A percentile compares a stretch with the other conserved stretches of the same genome.
These are phyloP conservation scores for Pampusana beccarii DNA, from an alignment of 2,113 vertebrate species.

Conservation along the genomic window DNA sequence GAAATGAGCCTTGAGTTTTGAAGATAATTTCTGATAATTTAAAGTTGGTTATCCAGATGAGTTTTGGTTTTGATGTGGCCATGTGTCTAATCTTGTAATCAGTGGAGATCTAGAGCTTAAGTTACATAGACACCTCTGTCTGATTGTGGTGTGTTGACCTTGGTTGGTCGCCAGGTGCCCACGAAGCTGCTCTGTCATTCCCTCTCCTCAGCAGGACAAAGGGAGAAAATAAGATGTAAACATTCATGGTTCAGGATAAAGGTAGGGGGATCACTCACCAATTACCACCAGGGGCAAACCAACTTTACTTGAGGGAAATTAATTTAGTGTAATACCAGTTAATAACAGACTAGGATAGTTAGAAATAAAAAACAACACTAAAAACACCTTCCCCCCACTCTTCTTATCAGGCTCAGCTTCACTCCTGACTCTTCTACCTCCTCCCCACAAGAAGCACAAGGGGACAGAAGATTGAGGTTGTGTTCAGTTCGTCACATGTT, in stretches of 20 bases:
- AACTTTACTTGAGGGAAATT: not conserved
- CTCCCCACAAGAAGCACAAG: rapidly evolving
- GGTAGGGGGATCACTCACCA: not conserved
- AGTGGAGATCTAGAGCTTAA: not conserved
- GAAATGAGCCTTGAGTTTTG: not conserved
- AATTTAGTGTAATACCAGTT: not conserved
- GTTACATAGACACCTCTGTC: not conserved
- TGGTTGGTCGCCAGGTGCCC: not conserved
- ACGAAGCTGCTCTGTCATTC: not conserved
- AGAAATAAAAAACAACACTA: not conserved
- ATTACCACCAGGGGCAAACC: not conserved
- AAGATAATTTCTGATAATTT: not conserved
- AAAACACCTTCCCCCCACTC: not conserved
- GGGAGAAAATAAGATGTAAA: not conserved
- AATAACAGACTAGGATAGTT: not conserved
- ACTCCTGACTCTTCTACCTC: not conserved
- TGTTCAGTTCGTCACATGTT: not conserved
- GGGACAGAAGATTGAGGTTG: not conserved
- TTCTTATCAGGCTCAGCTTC: not conserved
- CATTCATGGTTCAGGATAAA: not conserved
- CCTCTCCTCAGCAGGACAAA: not conserved
- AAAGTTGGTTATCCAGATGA: not conserved
- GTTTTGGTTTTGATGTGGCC: not conserved
- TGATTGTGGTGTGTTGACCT: not conserved
- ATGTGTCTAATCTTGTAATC: not conserved